These are phyloP conservation scores for Poeciliopsis turrubarensis DNA, from an alignment of 2,113 vertebrate genomes.

Conservation along the genomic window DNA sequence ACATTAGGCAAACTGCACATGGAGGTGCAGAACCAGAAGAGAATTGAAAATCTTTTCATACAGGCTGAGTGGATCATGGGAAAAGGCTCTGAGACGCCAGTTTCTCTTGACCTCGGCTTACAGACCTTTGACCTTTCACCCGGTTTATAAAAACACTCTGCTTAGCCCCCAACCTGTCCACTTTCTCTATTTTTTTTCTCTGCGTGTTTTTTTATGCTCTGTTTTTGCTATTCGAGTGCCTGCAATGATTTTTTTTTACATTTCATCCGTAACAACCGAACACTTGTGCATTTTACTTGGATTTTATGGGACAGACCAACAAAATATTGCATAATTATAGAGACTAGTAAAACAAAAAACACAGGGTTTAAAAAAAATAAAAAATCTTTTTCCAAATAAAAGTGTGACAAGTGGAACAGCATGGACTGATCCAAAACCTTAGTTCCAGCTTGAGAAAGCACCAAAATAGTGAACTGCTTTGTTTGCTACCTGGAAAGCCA, in stretches of 20 bases:
- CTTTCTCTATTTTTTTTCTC: neutral
- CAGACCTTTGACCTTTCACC: neutral
- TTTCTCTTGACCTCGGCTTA: neutral
- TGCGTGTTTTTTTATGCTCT: neutral
- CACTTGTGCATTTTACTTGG: neutral
- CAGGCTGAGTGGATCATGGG: neutral
- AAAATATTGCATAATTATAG: neutral
- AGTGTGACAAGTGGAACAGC: too few relatives aligned
- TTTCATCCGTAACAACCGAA: neutral
- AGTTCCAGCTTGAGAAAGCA: too few relatives aligned
- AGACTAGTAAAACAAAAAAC: too few relatives aligned
- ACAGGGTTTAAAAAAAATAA: too few relatives aligned
- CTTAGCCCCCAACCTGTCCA: neutral
- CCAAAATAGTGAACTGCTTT: neutral
- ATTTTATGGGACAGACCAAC: neutral
- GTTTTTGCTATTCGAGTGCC: neutral
- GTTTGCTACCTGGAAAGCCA: neutral
- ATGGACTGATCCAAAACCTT: too few relatives aligned
- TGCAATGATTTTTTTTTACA: neutral
- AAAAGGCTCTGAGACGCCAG: neutral
- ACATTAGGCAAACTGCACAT: neutral
- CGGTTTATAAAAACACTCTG: neutral
- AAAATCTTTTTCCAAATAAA: too few relatives aligned
- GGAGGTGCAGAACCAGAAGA: slow-evolving; percentile 7
- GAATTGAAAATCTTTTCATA: neutral